These are phyloP conservation scores for Nymphalis urticae DNA, from an alignment of 2,888 invertebrate genomes.

Conservation along the genomic window DNA sequence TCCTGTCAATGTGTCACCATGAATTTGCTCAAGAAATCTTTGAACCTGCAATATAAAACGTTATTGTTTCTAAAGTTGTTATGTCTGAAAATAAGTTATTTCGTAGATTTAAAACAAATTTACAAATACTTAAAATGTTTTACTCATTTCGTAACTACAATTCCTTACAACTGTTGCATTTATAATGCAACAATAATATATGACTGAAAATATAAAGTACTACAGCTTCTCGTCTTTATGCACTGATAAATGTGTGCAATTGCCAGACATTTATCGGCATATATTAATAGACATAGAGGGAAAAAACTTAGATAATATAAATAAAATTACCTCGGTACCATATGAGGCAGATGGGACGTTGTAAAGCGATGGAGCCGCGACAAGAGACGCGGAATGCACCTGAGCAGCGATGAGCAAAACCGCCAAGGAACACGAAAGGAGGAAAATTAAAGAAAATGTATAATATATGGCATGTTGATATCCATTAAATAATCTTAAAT, in stretches of 20 bases:
- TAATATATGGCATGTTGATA: constrained; percentile 54
- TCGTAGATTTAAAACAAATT: too few species aligned
- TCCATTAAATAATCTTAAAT: constrained; percentile 45
- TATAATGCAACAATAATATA: too few species aligned
- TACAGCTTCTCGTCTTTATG: too few species aligned
- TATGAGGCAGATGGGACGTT: constrained; percentile 77
- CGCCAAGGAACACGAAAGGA: constrained; percentile 62
- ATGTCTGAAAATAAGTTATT: too few species aligned
- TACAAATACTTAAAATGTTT: too few species aligned
- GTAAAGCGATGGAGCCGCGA: constrained; percentile 75
- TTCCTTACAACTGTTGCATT: too few species aligned
- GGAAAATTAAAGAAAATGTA: constrained; percentile 33
- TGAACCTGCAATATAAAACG: constrained; percentile 68
- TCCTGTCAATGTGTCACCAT: constrained; percentile 81
- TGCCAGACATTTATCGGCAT: too few species aligned
- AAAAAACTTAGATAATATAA: too few species aligned
- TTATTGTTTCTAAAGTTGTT: too few species aligned
- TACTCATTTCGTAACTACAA: too few species aligned
- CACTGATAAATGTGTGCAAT: neutral
- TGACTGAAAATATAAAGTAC: too few species aligned
- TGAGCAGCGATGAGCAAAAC: constrained; percentile 80
- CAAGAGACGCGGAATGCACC: constrained; percentile 75
- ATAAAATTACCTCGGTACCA: constrained; percentile 75
- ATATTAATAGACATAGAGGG: too few species aligned
- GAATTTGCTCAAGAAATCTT: constrained; percentile 82